These are phyloP conservation scores for Eledona agricola DNA, from an alignment of 2,888 invertebrate genomes.

Conservation along the genomic window DNA sequence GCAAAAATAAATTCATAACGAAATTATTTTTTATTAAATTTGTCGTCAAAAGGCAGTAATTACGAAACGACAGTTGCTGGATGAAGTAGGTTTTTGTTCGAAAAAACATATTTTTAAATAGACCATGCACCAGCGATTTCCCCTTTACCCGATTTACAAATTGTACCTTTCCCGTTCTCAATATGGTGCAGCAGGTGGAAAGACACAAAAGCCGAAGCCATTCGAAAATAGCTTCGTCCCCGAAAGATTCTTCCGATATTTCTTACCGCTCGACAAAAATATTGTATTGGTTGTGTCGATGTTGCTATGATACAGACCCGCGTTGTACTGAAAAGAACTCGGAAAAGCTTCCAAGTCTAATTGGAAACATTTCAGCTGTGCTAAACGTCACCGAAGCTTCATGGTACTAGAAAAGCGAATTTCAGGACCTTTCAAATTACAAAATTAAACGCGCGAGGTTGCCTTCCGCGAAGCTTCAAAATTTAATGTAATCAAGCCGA, in stretches of 20 bases:
- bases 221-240: too few relatives aligned
- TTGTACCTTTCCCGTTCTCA: too few relatives aligned
- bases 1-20: too few relatives aligned
- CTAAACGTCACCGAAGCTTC: neutral
- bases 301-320: conserved; percentile 22
- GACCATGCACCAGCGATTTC: too few relatives aligned
- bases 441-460: conserved; percentile 20
- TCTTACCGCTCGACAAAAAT: conserved; percentile 9
- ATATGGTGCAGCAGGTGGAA: too few relatives aligned
- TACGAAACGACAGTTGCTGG: too few relatives aligned
- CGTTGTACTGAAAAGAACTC: conserved; percentile 7
- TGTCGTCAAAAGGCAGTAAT: too few relatives aligned
- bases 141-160: too few relatives aligned
- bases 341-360: conserved; percentile 22
- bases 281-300: conserved; percentile 15
- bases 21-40: too few relatives aligned
- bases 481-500: conserved; percentile 24
- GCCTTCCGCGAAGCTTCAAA: conserved; percentile 27
- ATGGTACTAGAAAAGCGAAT: conserved; percentile 10
- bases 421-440: conserved; percentile 3
- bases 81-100: too few relatives aligned
- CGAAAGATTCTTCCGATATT: conserved; percentile 8
- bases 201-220: too few relatives aligned
- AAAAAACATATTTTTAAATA: too few relatives aligned
- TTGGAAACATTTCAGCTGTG: conserved; percentile 18